Evolutionary conservation across 2,113 vertebrate species (phyloP).

Genomic region (Pelodiscus sinensis): DNA sequence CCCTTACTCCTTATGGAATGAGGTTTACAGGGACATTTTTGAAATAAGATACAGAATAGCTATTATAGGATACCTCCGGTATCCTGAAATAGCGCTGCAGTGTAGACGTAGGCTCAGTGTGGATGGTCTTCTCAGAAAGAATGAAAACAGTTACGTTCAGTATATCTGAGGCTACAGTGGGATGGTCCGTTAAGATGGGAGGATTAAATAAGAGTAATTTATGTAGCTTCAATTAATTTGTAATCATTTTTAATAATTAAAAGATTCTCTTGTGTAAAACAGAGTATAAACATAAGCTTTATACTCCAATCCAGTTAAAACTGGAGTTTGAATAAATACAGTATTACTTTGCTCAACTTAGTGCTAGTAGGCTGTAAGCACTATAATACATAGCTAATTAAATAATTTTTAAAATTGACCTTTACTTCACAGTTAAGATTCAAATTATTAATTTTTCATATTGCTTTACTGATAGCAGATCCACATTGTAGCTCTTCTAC

Average conservation of each 20-base stretch:
- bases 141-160: background rate
- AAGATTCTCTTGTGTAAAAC: background rate
- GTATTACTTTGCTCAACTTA: background rate
- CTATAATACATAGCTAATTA: background rate
- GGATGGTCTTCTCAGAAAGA: background rate
- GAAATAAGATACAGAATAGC: too few relatives aligned
- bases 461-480: background rate
- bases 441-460: background rate
- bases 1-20: too few relatives aligned
- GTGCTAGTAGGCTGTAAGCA: background rate
- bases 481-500: constrained; percentile 8
- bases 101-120: background rate
- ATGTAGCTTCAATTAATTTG: background rate
- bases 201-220: background rate
- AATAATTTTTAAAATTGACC: background rate
- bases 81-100: too few relatives aligned
- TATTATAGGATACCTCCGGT: too few relatives aligned
- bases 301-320: background rate
- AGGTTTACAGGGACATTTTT: too few relatives aligned
- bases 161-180: background rate
- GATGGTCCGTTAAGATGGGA: background rate
- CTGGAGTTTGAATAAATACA: background rate
- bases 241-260: background rate
- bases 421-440: background rate
- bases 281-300: background rate